Evolutionary conservation across 1,140 invertebrate genomes (phyloP).

Genomic region (Diabrotica undecimpunctata): DNA sequence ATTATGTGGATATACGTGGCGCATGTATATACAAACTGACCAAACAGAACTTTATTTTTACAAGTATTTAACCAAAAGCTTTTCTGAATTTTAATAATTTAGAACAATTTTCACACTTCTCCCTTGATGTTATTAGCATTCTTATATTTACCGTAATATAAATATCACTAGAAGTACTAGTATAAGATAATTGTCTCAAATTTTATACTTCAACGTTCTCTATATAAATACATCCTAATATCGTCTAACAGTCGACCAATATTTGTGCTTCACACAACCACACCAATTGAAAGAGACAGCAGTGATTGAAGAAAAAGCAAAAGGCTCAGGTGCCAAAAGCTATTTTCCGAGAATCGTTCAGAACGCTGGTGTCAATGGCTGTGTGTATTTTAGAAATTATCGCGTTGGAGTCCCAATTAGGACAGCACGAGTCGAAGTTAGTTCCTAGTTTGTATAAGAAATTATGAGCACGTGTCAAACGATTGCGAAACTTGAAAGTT

Average conservation of each 20-base stretch:
- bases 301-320: background rate
- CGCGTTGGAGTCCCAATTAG: constrained; percentile 21
- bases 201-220: no score
- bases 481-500: background rate
- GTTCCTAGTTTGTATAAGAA: constrained; percentile 20
- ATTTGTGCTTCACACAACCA: background rate
- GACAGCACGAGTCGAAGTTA: constrained; percentile 23
- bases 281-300: background rate
- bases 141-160: no score
- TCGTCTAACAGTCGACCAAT: background rate
- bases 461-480: constrained; percentile 26
- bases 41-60: no score
- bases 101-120: no score
- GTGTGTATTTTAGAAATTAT: constrained; percentile 26
- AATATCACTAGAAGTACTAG: no score
- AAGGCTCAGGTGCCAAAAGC: background rate
- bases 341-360: constrained; percentile 14
- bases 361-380: constrained; percentile 23
- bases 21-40: no score
- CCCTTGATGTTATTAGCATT: no score
- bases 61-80: no score
- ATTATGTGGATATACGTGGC: no score
- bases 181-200: no score
- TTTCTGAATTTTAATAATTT: no score
- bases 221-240: background rate